A percentile compares a stretch with the other conserved stretches of the same genome.
Conservation (phyloP, 2,797 vertebrate species). For the Enteromius mattozi region DNA sequence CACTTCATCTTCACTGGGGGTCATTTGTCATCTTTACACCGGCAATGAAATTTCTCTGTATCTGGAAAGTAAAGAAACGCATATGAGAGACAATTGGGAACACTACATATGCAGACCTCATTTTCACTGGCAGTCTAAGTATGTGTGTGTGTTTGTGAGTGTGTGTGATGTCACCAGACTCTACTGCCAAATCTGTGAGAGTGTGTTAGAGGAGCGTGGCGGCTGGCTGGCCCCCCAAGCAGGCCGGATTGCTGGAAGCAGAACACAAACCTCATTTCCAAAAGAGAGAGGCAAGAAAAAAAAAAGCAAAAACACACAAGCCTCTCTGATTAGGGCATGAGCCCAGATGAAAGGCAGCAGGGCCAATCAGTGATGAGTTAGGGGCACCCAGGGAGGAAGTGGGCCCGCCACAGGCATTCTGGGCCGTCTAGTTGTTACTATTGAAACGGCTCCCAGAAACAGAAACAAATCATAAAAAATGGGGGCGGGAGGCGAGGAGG, state of each 20-base stretch:
- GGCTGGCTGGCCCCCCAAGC: constrained; percentile 61
- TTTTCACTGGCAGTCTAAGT: constrained; percentile 53
- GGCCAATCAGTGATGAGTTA: constrained; percentile 76
- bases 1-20: not conserved
- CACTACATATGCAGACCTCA: constrained; percentile 48
- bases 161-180: constrained; percentile 59
- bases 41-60: not conserved
- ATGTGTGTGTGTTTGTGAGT: constrained; percentile 9
- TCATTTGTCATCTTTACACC: not conserved
- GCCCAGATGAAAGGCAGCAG: constrained; percentile 73
- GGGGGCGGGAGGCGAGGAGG: constrained; percentile 13
- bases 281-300: constrained; percentile 53
- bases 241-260: constrained; percentile 61
- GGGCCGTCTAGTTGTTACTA: constrained; percentile 71
- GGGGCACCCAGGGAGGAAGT: constrained; percentile 77
- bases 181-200: constrained; percentile 57
- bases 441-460: constrained; percentile 71
- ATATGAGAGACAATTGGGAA: not conserved
- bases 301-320: constrained; percentile 61
- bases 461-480: constrained; percentile 68
- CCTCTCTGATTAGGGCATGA: constrained; percentile 68
- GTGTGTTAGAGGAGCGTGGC: constrained; percentile 57
- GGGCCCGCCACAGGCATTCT: constrained; percentile 71
- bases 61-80: not conserved
- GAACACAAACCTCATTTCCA: constrained; percentile 66